These are phyloP conservation scores for Paracanthobrama guichenoti DNA, from an alignment of 2,113 vertebrate genomes.

Conservation along the genomic window DNA sequence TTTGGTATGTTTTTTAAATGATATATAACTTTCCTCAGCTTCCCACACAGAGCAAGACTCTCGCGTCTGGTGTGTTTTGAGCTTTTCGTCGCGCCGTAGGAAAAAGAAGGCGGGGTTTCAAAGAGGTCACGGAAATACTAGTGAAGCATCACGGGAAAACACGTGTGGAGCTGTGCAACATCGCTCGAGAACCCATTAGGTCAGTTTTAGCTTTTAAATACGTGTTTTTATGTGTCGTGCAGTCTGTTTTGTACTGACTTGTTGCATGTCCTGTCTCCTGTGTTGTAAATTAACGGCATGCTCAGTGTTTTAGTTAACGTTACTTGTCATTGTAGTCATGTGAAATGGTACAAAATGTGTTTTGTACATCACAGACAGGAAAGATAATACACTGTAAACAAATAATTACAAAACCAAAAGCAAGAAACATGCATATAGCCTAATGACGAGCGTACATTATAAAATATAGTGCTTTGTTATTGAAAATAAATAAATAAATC, in stretches of 20 bases:
- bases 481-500: background rate
- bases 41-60: too few species aligned
- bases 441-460: background rate
- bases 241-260: background rate
- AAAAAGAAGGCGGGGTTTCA: conserved; percentile 3
- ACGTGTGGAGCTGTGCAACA: conserved; percentile 58
- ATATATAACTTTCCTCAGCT: too few species aligned
- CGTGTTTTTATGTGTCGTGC: background rate
- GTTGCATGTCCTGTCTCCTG: too few species aligned
- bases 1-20: too few species aligned
- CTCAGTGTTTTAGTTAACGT: background rate
- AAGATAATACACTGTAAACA: background rate
- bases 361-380: background rate
- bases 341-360: background rate
- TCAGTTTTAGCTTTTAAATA: background rate
- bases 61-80: conserved; percentile 39
- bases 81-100: conserved; percentile 53
- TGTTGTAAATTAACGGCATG: background rate
- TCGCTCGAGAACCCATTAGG: background rate
- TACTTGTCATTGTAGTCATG: background rate
- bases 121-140: background rate
- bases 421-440: background rate
- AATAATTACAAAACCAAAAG: background rate
- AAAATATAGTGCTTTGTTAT: background rate
- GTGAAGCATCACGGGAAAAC: conserved; percentile 69